A percentile compares a stretch with the other conserved stretches of the same genome.
Evolutionary conservation across 2,888 invertebrate genomes (phyloP).

Genomic region (Isoperla grammatica): DNA sequence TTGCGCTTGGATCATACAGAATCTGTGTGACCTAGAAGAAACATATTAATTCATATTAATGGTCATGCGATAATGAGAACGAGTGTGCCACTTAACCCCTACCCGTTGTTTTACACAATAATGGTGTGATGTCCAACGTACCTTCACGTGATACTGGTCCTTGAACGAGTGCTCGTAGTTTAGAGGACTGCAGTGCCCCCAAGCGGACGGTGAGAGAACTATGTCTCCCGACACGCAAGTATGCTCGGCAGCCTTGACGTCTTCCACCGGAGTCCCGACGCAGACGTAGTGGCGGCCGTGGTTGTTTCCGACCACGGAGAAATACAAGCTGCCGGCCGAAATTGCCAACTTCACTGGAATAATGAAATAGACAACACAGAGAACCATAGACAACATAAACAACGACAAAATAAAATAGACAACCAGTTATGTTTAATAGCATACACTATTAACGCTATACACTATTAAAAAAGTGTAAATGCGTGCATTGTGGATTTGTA

Average conservation of each 20-base stretch:
- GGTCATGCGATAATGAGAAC: no score
- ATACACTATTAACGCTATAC: no score
- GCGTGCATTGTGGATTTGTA: no score
- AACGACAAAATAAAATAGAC: no score
- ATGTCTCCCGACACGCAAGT: conserved; percentile 51
- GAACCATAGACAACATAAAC: no score
- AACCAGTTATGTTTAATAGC: no score
- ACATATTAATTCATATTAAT: no score
- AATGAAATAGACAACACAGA: background rate
- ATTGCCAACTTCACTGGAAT: conserved; percentile 50
- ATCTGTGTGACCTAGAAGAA: conserved; percentile 26
- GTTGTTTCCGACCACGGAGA: conserved; percentile 51
- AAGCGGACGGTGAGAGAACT: conserved; percentile 50
- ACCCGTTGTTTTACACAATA: no score
- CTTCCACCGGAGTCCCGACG: conserved; percentile 50
- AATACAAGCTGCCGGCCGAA: conserved; percentile 53
- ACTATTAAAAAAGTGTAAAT: no score
- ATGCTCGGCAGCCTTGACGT: conserved; percentile 50
- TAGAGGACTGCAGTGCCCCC: conserved; percentile 50
- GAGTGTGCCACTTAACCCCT: no score
- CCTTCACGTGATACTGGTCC: conserved; percentile 46
- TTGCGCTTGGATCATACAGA: conserved; percentile 28
- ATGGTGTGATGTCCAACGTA: no score
- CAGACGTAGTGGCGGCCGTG: conserved; percentile 51
- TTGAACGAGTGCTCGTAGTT: conserved; percentile 43